Base-by-base conservation (phyloP, 1,140 invertebrate genomes). In the Ceratoteleas bidentatus region DNA sequence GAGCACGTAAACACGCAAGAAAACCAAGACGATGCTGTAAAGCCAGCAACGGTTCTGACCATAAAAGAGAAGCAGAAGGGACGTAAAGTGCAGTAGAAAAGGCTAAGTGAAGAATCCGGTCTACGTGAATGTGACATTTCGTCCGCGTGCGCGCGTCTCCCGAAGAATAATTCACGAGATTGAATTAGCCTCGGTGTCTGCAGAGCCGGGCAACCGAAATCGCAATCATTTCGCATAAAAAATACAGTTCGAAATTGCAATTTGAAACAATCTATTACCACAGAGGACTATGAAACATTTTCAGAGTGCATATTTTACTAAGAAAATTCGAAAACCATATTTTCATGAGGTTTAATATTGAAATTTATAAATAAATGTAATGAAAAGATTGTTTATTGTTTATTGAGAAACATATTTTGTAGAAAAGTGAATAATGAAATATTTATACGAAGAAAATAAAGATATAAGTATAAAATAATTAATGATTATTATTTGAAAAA, bases 101-200 rank as follows among this genome's bases (percentile, higher is more conserved):
- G 49, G 53, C 68, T 66, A 61, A 79, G 62, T 56, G 76, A 73
- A 79, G 56, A 73, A 68, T 62, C 16, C 50, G 58, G 58, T 64
- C 47, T 34, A 49, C 34, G 7, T 36, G 9, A 69, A 50, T 58
- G 69, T 53, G 56, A 68, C 62, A 52, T 65, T 65, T 62, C 49
- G 13, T 40, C 54, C 53, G 38, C 40, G 14, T 60, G 13, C 33
- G 49, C 40, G 16, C 14, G 45, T 62, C 36, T 50, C 13, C 7
- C 43, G 10, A 45, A 40, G 38, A 47, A 62, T 62, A 50, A 54
- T 62, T 53, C 8, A 58, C 43, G 11, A 60, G 56, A 52, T 60
- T 32, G 43, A 70, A 49, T 60, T 45, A 45, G 43, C 13, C n/a
- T n/a, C 36, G 7, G 36, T 40, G 10, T 40, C 36, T 8, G 36